A percentile compares a stretch with the other conserved stretches of the same genome.
phyloP scores from a whole-genome alignment of 2,888 invertebrate genomes.

The Drosophila engyochracea region DNA sequence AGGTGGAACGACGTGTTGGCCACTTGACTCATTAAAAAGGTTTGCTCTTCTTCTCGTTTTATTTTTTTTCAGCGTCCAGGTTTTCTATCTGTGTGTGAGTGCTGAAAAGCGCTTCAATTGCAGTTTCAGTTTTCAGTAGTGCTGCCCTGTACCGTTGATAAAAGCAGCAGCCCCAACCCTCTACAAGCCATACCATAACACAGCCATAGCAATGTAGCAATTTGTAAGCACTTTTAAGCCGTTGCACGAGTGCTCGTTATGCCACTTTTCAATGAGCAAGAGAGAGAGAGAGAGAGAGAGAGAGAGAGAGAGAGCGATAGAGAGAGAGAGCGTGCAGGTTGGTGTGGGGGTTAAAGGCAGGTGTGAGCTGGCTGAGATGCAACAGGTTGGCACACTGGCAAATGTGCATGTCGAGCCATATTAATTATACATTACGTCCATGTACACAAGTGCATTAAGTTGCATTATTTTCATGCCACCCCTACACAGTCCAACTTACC shows the following conservation, averaged over 20 bases:
- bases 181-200: constrained; percentile 26
- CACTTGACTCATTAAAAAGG: constrained; percentile 79
- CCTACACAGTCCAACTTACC: constrained; percentile 44
- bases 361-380: constrained; percentile 29
- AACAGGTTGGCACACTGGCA: constrained; percentile 68
- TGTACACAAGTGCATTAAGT: constrained; percentile 76
- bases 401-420: constrained; percentile 77
- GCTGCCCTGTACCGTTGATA: constrained; percentile 64
- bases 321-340: background rate
- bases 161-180: constrained; percentile 44
- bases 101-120: constrained; percentile 77
- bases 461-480: constrained; percentile 65
- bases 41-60: constrained; percentile 32
- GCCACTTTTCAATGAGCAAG: constrained; percentile 75
- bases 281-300: background rate
- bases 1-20: constrained; percentile 66
- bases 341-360: constrained; percentile 5
- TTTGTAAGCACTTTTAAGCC: constrained; percentile 81
- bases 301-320: background rate
- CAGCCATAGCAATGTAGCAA: constrained; percentile 74
- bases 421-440: constrained; percentile 78
- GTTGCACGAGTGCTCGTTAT: constrained; percentile 77
- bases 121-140: constrained; percentile 75
- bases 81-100: constrained; percentile 24
- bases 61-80: constrained; percentile 18